Base-by-base conservation (phyloP, 2,113 vertebrate species). In the Centropristis striata region DNA sequence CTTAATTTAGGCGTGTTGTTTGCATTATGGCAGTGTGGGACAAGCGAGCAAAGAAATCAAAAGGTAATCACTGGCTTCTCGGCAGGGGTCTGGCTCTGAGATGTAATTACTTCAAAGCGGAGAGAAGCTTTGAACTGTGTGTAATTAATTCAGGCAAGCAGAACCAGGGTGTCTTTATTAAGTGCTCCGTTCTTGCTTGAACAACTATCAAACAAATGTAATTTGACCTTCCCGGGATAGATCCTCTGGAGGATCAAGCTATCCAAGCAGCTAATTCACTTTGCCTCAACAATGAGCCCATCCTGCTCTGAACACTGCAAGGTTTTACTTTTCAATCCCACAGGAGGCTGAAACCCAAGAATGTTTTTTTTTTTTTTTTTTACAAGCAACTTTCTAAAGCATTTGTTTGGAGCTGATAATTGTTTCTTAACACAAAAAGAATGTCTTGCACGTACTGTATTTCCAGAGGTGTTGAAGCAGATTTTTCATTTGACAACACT, bases 151-250 rank as follows among this genome's bases (percentile, higher is more conserved):
- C 69, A 79, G 80, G 63, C 86, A 81, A 74, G 82, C 86, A 78
- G 54, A 84, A 75, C 78, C 87, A 66, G 81, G 68, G 59, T 81
- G 74, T 89, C 83, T 88, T 90, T 82, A 87, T 89, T 88, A 88
- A 91, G 71, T 57, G 61, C 41, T 59, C 74, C 25, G 54, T 51
- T 90, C 69, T 78, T 75, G 78, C 84, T 81, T 86, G 75, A 88
- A 64, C 80, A 75, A 57, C 69, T 81, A 83, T 87, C 89, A 89
- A 73, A 85, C 75, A 78, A 86, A 86, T 79, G 78, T 78, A 81
- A 89, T 80, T 46, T 82, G 84, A 92, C 81, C 80, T 82, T 85
- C 73, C 66, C 44, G 4, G 12, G 69, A 71, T 44, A 74, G 58
- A 71, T 79, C 57, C 82, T 86, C 78, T 15, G n/a, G 69, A 86